Base-by-base conservation (phyloP, 2,113 vertebrate species). In the Seriola aureovittata region DNA sequence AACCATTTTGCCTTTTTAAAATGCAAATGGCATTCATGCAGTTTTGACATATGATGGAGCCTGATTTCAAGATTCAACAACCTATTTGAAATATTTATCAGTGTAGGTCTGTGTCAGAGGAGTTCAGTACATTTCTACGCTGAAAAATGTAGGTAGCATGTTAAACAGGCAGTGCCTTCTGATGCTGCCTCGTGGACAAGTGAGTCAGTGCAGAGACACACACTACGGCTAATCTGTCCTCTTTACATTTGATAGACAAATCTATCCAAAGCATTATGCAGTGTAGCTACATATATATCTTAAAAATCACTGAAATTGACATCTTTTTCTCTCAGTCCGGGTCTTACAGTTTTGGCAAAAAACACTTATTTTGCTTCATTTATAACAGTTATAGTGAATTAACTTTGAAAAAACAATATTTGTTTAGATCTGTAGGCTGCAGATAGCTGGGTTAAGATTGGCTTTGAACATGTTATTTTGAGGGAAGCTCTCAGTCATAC, bases 181-280 rank as follows among this genome's bases (percentile, higher is more conserved):
- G 72, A 8, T n/a, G n/a, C 67, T 1, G 17, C n/a, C 54, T 21
- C n/a, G 34, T 52, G 5, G 48, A 55, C 38, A 14, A 2, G 25
- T 40, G 52, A 55, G 48, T 32, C 70, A 10, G 55, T 52, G 32
- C 36, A 46, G 25, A 38, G 25, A 48, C 55, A 14, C 59, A 63
- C 25, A 25, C 21, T 65, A 16, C 66, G n/a, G 64, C 34, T 36
- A 38, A 11, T 29, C 34, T 79, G 11, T 29, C 19, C 23, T 50
- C 12, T 64, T 19, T 38, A 3, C 29, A 34, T 55, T 71, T 71
- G 44, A 48, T 32, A 19, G 23, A 68, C 19, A 38, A 2, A 16
- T 66, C 58, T 23, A 58, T 29, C 0, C 8, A 40, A 29, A 71
- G 67, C 76, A 63, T 79, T 60, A 70, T 54, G 11, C n/a, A 57